Evolutionary conservation across 2,888 invertebrate species (phyloP).

Genomic region (Desoria tigrina): DNA sequence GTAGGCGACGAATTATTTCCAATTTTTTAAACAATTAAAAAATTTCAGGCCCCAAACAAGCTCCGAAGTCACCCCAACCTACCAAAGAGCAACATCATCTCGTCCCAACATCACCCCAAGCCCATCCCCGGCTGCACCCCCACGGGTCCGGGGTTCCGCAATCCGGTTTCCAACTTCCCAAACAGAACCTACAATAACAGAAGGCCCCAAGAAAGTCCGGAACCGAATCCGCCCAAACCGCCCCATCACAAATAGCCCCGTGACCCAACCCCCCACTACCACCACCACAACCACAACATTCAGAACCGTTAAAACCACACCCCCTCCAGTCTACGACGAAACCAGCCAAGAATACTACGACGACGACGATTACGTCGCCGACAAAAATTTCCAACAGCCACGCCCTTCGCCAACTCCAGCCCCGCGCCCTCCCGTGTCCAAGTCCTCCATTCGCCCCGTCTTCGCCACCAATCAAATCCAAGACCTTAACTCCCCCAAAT

Average conservation of each 20-base stretch:
- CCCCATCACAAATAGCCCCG: background rate
- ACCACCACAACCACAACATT: conserved; percentile 25
- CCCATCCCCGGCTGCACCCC: conserved; percentile 32
- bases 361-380: conserved; percentile 16
- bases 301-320: conserved; percentile 27
- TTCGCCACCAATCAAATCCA: conserved; percentile 7
- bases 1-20: no score
- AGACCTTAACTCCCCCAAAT: background rate
- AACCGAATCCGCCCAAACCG: conserved; percentile 14
- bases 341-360: conserved; percentile 10
- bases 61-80: background rate
- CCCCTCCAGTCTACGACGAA: conserved; percentile 10
- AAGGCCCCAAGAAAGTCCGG: conserved; percentile 12
- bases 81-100: background rate
- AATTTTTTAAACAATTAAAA: no score
- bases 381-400: background rate
- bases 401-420: background rate
- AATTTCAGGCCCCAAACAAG: conserved; percentile 13
- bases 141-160: conserved; percentile 22
- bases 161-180: conserved; percentile 14
- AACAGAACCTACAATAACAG: conserved; percentile 7
- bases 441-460: background rate
- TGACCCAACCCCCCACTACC: background rate
- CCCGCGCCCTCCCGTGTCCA: background rate
- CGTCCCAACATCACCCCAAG: conserved; percentile 7